Conservation (phyloP, 2,113 vertebrate genomes). For the Phalacrocorax carbo region DNA sequence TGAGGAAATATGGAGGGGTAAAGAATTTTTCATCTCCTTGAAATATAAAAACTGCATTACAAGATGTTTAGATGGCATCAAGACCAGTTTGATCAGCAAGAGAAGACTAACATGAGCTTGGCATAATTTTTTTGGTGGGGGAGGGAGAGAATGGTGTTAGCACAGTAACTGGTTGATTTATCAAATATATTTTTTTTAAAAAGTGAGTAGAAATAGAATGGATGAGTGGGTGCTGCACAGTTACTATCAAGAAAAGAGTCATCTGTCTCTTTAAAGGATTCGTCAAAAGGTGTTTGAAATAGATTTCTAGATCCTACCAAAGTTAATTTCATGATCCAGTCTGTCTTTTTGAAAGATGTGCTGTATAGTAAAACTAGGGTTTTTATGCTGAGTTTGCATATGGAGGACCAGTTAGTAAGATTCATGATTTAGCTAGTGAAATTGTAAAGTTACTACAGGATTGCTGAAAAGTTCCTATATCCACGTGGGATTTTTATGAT, state of each 20-base stretch:
- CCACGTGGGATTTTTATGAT: not conserved
- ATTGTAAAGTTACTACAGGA: not conserved
- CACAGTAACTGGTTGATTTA: not conserved
- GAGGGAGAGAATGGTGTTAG: not conserved
- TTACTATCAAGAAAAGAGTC: not conserved
- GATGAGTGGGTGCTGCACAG: not conserved
- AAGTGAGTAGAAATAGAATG: not conserved
- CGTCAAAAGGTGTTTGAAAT: not conserved
- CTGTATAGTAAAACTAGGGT: not conserved
- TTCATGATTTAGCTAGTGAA: not conserved
- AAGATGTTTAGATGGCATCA: not conserved
- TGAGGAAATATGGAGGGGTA: not conserved
- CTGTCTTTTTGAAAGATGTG: not conserved
- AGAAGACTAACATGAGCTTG: not conserved
- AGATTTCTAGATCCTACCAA: not conserved
- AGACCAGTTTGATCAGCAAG: not conserved
- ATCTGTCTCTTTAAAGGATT: not conserved
- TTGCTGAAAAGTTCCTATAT: not conserved
- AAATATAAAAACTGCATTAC: not conserved
- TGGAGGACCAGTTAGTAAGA: not conserved
- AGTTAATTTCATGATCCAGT: not conserved
- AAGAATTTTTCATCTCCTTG: not conserved
- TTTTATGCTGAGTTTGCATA: not conserved
- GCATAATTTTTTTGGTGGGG: not conserved
- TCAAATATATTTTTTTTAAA: not conserved